Conservation (phyloP, 2,888 invertebrate species). For the Campopleginae sp. region DNA sequence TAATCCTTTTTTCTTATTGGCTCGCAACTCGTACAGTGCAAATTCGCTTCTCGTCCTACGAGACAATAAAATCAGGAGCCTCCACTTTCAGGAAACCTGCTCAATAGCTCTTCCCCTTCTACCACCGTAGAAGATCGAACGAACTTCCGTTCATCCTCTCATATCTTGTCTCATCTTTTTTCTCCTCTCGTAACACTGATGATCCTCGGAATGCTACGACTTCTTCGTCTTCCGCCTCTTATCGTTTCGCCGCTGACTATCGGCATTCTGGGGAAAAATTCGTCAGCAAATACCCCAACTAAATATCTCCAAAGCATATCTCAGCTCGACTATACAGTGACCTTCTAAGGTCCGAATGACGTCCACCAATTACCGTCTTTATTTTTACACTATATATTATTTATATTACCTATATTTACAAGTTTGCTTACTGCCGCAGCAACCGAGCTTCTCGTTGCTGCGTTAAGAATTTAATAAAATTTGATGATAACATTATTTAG, state of each 20-base stretch:
- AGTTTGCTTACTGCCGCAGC: background rate
- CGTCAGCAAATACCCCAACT: slow-evolving; percentile 49
- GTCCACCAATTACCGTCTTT: background rate
- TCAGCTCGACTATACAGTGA: slow-evolving; percentile 27
- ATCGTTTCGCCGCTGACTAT: slow-evolving; percentile 37
- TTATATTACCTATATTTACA: slow-evolving; percentile 53
- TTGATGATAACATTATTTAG: too few species aligned
- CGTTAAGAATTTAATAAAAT: background rate
- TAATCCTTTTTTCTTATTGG: background rate
- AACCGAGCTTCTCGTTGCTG: slow-evolving; percentile 41
- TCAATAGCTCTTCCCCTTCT: slow-evolving; percentile 53
- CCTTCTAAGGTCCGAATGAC: slow-evolving; percentile 28
- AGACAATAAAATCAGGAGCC: background rate
- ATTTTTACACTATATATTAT: background rate
- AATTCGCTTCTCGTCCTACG: background rate
- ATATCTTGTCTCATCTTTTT: slow-evolving; percentile 30
- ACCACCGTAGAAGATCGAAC: slow-evolving; percentile 51
- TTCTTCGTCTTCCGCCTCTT: slow-evolving; percentile 47
- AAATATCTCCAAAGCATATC: slow-evolving; percentile 21
- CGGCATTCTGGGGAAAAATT: slow-evolving; percentile 64
- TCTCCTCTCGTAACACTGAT: slow-evolving; percentile 21
- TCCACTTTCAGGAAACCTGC: slow-evolving; percentile 48
- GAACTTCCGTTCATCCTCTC: slow-evolving; percentile 39
- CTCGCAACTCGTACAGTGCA: background rate
- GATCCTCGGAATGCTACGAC: background rate